Percentiles rank a stretch among this genome's conserved stretches.
Conservation (phyloP, 2,113 vertebrate species). For the Euleptes europaea region DNA sequence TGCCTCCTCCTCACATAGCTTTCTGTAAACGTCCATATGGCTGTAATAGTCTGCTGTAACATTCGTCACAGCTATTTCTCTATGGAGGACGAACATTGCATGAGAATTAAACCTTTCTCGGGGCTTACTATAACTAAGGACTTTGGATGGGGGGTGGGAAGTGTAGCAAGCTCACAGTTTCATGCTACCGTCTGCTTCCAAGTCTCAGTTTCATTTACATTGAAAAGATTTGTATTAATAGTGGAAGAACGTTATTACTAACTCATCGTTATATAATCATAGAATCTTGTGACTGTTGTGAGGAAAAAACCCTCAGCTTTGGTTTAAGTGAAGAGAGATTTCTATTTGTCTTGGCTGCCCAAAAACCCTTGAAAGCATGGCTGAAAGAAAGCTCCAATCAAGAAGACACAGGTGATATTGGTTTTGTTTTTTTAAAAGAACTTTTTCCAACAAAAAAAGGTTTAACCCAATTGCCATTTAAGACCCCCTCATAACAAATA, state of each 20-base stretch:
- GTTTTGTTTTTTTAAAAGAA: not conserved
- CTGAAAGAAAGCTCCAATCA: not conserved
- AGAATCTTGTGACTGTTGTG: not conserved
- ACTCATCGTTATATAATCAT: not conserved
- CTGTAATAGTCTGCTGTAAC: not conserved
- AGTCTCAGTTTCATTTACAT: not conserved
- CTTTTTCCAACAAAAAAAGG: not conserved
- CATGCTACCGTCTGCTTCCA: not conserved
- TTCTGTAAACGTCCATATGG: not conserved
- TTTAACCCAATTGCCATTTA: not conserved
- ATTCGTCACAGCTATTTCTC: not conserved
- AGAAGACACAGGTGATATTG: not conserved
- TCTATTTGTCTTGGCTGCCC: not conserved
- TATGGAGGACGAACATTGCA: not conserved
- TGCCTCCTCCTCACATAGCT: too few relatives aligned
- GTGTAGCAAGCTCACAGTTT: not conserved
- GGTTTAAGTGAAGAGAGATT: not conserved
- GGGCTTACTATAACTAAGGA: not conserved
- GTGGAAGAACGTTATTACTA: not conserved
- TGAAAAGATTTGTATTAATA: not conserved
- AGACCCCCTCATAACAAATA: not conserved
- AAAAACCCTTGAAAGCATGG: not conserved
- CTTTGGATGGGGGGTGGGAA: not conserved
- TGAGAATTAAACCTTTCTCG: not conserved
- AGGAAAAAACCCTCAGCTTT: not conserved